Percentiles rank a stretch among this genome's conserved stretches.
phyloP scores from a whole-genome alignment of 2,888 invertebrate species.

The Toxonevra muliebris region DNA sequence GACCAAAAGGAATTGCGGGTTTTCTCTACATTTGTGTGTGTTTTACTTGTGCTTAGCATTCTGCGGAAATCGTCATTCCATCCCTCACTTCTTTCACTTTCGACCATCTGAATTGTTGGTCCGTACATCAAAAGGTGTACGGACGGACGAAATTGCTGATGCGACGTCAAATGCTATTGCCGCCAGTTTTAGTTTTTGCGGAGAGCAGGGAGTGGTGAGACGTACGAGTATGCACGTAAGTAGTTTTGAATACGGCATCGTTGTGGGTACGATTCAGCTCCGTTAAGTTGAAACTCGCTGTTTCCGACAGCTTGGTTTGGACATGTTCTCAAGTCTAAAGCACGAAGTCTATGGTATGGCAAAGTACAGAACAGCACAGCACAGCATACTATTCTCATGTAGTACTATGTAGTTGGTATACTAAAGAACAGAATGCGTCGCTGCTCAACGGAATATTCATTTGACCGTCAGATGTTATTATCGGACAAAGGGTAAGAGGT shows the following conservation, averaged over 20 bases:
- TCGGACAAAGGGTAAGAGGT: slow-evolving; percentile 34
- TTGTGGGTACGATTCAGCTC: slow-evolving; percentile 44
- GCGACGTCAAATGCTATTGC: slow-evolving; percentile 54
- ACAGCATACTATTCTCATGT: slow-evolving; percentile 9
- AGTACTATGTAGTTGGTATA: slow-evolving; percentile 5
- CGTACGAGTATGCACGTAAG: slow-evolving; percentile 34
- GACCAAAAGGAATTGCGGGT: slow-evolving; percentile 60
- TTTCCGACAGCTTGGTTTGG: slow-evolving; percentile 55
- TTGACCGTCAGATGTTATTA: slow-evolving; percentile 48
- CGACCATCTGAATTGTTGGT: slow-evolving; percentile 11
- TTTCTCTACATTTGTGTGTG: slow-evolving; percentile 47
- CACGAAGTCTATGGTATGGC: slow-evolving; percentile 36
- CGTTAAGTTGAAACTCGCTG: slow-evolving; percentile 52
- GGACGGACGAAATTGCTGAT: slow-evolving; percentile 52
- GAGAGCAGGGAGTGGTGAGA: slow-evolving; percentile 25
- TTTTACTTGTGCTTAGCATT: slow-evolving; percentile 45
- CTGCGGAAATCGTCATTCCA: slow-evolving; percentile 55
- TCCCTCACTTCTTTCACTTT: slow-evolving; percentile 30
- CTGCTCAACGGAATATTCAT: slow-evolving; percentile 51
- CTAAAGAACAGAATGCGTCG: slow-evolving; percentile 28
- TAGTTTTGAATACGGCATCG: slow-evolving; percentile 41
- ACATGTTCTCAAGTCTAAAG: slow-evolving; percentile 51
- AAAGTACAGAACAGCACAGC: slow-evolving; percentile 20
- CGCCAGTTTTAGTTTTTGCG: slow-evolving; percentile 50
- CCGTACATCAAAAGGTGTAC: slow-evolving; percentile 47